Base-by-base conservation (phyloP, 2,888 invertebrate genomes). In the Patella ulyssiponensis region DNA sequence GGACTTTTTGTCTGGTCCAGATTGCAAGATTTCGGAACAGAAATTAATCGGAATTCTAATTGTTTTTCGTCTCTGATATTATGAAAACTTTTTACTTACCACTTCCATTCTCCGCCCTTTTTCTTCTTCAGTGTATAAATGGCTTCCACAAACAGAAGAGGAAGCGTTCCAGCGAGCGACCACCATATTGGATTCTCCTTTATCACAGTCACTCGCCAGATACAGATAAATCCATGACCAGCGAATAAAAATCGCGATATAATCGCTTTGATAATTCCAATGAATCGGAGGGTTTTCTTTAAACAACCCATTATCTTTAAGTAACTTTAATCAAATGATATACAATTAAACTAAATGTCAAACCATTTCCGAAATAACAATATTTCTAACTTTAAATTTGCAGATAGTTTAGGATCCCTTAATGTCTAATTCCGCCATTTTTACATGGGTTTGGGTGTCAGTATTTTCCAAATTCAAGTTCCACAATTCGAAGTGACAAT, bases 31-130 rank as follows among this genome's bases (percentile, higher is more conserved):
- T 44, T 44, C 9, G 44, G 7, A 44, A 9, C 44, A 44, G 44
- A 7, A 53, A 12, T 56, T 3, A 15, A 23, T 12, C 4, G 56
- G 5, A 53, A 15, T 44, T 3, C 20, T 14, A 56, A 56, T 56
- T n/a, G 56, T 15, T 56, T 56, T n/a, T 1, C 4, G 23, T 3
- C 52, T n/a, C 20, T 3, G 15, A n/a, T 27, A 33, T 71, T 14
- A 17, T 12, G 2, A 2, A 73, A 44, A 14, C 51, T 17, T 12
- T 15, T 1, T 15, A 79, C 83, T 83, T 73, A 87, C 87, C 97
- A 97, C 93, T 97, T 97, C 96, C 97, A 96, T 91, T 97, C 97
- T 87, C 97, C 96, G 85, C 95, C 97, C 83, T 96, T 95, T 90
- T 97, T 96, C 83, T 96, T 96, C 33, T 96, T 96, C 53, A 97